Base-by-base conservation (phyloP, 2,888 invertebrate genomes). In the Phrixothrix hirtus region DNA sequence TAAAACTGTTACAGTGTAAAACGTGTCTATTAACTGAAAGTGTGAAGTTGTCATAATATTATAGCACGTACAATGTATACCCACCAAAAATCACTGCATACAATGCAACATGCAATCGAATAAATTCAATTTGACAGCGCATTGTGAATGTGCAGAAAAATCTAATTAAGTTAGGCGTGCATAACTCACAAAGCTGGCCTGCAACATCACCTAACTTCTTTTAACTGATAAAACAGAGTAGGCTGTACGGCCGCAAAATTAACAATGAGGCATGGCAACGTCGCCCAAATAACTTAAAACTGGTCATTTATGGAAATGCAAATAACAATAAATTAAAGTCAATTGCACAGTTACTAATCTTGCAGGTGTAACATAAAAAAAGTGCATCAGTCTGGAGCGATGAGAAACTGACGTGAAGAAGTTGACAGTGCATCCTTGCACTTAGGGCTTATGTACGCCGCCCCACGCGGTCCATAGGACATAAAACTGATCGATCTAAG, bases 401-500 rank as follows among this genome's bases (percentile, higher is more conserved):
- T 15, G 32, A 14, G 32, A 29, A 29, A n/a, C 26, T 32, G 27
- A 11, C 25, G 43, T 38, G 36, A 37, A 30, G 36, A 45, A 42
- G 31, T 41, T 17, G 25, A 26, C 12, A 7, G 13, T 38, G 52
- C 41, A 36, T 26, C 11, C 27, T 16, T 47, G 46, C 41, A 41
- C 35, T 47, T 53, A 45, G 52, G 52, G 58, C 56, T 49, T 29
- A 17, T 21, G 36, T 14, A 56, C 52, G 45, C 56, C 50, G 56
- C 41, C 57, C 55, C 57, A 48, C 51, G 56, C 51, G 41, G 36
- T 35, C 44, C 47, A 39, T 57, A 68, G 66, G 68, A 68, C 66
- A 66, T 66, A 63, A 67, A 67, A 65, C 62, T 66, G 67, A 70
- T 71, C 70, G 70, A 70, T 71, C 64, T 63, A 57, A 68, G 61